Evolutionary conservation across 1,140 invertebrate genomes (phyloP).

Genomic region (Antheraea pernyi): DNA sequence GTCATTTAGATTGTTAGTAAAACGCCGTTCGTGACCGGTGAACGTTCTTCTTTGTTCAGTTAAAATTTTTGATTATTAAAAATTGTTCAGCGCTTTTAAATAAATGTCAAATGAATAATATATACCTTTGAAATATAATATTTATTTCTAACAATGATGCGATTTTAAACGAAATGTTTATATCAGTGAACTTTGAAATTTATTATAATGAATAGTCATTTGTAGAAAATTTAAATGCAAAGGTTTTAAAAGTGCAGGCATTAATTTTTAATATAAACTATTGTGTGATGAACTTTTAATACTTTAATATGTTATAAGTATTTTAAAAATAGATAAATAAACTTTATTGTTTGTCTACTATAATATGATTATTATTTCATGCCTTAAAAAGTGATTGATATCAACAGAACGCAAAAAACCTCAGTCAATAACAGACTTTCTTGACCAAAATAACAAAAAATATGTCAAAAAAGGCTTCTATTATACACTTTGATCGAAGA

Average conservation of each 20-base stretch:
- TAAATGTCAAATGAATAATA: neutral
- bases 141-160: neutral
- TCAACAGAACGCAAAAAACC: no score
- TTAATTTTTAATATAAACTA: neutral
- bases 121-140: neutral
- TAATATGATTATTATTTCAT: no score
- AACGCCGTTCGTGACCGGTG: neutral
- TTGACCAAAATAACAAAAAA: neutral
- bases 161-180: neutral
- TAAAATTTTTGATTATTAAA: neutral
- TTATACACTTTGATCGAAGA: neutral
- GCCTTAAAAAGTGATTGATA: no score
- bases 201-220: no score
- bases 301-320: no score
- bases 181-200: neutral
- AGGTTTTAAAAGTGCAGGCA: neutral
- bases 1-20: conserved; percentile 4
- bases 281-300: no score
- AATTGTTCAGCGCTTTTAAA: neutral
- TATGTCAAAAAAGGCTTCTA: neutral
- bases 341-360: no score
- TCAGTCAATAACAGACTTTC: no score
- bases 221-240: no score
- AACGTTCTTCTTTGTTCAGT: neutral
- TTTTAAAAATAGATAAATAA: no score